phyloP scores from a whole-genome alignment of 2,113 vertebrate species.

The Apus apus region DNA sequence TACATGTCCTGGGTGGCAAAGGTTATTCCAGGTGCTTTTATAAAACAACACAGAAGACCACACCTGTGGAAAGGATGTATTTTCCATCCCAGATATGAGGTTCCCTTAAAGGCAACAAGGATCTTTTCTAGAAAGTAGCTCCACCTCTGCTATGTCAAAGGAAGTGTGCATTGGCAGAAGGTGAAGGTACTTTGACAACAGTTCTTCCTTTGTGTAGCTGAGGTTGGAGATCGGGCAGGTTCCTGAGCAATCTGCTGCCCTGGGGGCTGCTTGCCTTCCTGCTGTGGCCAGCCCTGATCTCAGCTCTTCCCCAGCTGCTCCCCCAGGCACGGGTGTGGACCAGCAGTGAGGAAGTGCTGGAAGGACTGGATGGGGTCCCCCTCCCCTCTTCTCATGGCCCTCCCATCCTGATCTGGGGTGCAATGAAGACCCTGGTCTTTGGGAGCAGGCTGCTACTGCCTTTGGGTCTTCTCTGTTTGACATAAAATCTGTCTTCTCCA shows the following conservation, averaged over 20 bases:
- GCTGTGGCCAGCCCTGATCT: not conserved
- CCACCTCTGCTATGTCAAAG: not conserved
- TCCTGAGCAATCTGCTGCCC: not conserved
- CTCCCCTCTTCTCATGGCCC: not conserved
- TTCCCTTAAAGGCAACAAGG: not conserved
- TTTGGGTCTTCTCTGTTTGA: not conserved
- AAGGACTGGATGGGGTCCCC: rapidly evolving
- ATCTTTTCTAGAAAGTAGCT: not conserved
- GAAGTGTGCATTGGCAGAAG: rapidly evolving
- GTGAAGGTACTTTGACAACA: rapidly evolving
- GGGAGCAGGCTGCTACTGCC: not conserved
- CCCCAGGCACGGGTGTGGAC: not conserved
- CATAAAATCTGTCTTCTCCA: not conserved
- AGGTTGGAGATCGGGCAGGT: not conserved
- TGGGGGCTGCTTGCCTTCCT: not conserved
- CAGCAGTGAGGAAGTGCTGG: not conserved
- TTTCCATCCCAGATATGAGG: not conserved
- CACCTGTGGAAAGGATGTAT: rapidly evolving
- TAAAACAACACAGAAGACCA: not conserved
- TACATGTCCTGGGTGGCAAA: not conserved
- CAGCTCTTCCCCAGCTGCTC: not conserved
- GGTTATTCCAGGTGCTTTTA: rapidly evolving
- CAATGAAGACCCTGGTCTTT: too few species aligned
- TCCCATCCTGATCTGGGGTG: rapidly evolving
- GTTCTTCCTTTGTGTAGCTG: rapidly evolving